Evolutionary conservation across 2,113 vertebrate genomes (phyloP), one percentile per base, ranked within the genome.

Genomic region (Dunckerocampus dactyliophorus): DNA sequence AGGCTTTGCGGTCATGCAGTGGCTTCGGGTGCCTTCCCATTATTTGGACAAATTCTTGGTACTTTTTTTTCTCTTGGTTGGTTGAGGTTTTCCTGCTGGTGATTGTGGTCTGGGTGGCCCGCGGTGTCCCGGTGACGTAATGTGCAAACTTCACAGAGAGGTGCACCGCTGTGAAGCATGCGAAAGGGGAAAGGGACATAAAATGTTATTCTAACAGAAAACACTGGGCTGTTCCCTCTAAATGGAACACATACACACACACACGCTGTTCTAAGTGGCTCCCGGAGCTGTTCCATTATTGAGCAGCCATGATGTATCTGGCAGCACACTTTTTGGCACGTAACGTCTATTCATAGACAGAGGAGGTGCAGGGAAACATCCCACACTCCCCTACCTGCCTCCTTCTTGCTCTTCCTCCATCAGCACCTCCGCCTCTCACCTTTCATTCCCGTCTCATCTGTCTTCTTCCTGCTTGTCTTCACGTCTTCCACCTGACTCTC

Each of bases 201-300:
- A 63, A 83, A 72, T 34, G 48, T 69, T 67, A 69, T 59, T 67
- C 69, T 54, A 51, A 82, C 71, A 68, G 60, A 71, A 82, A 59
- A 69, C 24, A 22, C 57, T n/a, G n/a, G 20, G 46, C 63, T 68
- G 62, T 83, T 74, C 65, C 62, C 39, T 75, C 65, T 77, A 75
- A 83, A 72, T 79, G 72, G 73, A 81, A 82, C 69, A 75, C 51
- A 58, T 58, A 39, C 79, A 53, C 56, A 59, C 59, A 72, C 67
- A 76, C 82, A 70, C 69, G 67, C 52, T 73, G 76, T 78, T 79
- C 72, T 77, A 75, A 85, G 83, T 80, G 85, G 82, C 69, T 87
- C 82, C 77, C 74, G 71, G 72, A 39, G 70, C 86, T 85, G 78
- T 68, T 91, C 63, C 82, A 91, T 90, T 86, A 90, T 89, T 90